Evolutionary conservation across 2,797 vertebrate genomes (phyloP).

Genomic region (Sebastiscus albofasciatus): DNA sequence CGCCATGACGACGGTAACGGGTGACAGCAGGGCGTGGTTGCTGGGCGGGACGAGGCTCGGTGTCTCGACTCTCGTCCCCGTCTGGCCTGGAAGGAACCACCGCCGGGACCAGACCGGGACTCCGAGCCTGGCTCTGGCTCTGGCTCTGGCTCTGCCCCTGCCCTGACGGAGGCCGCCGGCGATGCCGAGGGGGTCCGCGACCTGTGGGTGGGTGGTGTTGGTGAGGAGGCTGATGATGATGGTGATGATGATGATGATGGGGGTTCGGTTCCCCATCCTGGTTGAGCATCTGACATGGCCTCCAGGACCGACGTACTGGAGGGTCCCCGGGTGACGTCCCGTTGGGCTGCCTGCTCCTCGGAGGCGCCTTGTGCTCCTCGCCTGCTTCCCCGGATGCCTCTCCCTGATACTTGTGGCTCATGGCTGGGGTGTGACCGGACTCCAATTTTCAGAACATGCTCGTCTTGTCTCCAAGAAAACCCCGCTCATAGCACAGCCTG

Average conservation of each 20-base stretch:
- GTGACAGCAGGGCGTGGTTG: constrained; percentile 68
- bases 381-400: constrained; percentile 39
- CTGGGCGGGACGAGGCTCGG: constrained; percentile 40
- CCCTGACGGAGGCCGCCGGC: constrained; percentile 48
- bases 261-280: constrained; percentile 74
- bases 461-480: constrained; percentile 41
- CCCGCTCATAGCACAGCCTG: constrained; percentile 41
- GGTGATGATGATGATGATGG: constrained; percentile 63
- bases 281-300: constrained; percentile 82
- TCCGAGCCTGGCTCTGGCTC: constrained; percentile 44
- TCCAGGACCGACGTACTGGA: constrained; percentile 75
- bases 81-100: constrained; percentile 3
- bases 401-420: constrained; percentile 73
- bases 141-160: constrained; percentile 53
- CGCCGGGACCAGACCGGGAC: constrained; percentile 4
- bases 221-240: constrained; percentile 35
- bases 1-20: constrained; percentile 77
- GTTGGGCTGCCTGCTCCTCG: constrained; percentile 55
- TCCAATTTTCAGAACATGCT: constrained; percentile 60
- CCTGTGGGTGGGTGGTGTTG: constrained; percentile 41
- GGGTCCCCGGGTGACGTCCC: constrained; percentile 52
- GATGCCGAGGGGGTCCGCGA: constrained; percentile 63
- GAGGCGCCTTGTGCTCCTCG: constrained; percentile 52
- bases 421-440: constrained; percentile 47
- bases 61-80: neutral